Evolutionary conservation across 1,140 invertebrate species (phyloP).

Genomic region (Drosophila santomea): DNA sequence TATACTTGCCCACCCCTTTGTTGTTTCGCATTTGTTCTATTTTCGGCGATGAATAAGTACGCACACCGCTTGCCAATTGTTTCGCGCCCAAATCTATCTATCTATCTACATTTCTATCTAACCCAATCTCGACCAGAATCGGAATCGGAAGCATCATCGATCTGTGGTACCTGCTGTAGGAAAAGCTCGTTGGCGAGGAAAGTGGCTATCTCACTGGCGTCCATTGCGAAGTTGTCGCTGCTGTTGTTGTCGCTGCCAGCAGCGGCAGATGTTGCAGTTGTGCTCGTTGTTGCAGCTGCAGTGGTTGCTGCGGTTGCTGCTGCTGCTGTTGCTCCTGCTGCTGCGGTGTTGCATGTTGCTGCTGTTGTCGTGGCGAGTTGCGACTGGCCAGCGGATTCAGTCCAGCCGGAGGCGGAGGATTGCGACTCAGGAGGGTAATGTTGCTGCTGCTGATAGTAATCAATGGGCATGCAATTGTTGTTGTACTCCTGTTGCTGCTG

Average conservation of each 20-base stretch:
- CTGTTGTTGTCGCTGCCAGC: conserved; percentile 24
- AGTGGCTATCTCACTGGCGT: conserved; percentile 91
- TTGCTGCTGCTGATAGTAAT: conserved; percentile 59
- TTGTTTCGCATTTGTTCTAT: conserved; percentile 21
- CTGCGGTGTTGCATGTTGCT: conserved; percentile 27
- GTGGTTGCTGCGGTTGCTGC: conserved; percentile 19
- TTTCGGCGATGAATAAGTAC: conserved; percentile 41
- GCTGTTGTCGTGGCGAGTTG: conserved; percentile 24
- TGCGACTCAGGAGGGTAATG: conserved; percentile 22
- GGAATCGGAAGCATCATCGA: conserved; percentile 2
- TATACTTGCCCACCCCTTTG: conserved; percentile 18
- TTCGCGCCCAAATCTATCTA: conserved; percentile 38
- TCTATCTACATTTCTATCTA: conserved; percentile 3
- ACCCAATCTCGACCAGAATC: conserved; percentile 1
- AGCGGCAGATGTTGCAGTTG: conserved; percentile 7
- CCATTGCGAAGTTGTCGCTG: conserved; percentile 86
- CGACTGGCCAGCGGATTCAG: conserved; percentile 6
- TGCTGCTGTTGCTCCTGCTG: conserved; percentile 13
- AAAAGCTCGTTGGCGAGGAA: conserved; percentile 92
- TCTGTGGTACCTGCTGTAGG: conserved; percentile 89
- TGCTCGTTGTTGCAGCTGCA: conserved; percentile 26
- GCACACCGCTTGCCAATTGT: conserved; percentile 33
- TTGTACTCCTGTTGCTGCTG: conserved; percentile 32
- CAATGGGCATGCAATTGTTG: conserved; percentile 55
- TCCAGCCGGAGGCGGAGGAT: conserved; percentile 7